Conservation (phyloP, 2,888 invertebrate genomes). For the Lithophane leautieri region DNA sequence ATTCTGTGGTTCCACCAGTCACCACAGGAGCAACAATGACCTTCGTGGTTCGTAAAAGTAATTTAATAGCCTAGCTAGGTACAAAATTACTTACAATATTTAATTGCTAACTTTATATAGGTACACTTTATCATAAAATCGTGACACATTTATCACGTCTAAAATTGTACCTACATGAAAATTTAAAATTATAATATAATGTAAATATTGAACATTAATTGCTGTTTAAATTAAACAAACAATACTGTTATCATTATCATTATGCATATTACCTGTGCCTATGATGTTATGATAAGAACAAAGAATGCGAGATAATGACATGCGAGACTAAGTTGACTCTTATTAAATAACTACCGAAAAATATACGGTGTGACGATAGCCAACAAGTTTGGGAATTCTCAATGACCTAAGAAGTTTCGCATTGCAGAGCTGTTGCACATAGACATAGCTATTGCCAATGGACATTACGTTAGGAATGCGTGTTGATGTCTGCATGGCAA, state of each 20-base stretch:
- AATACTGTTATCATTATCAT: slow-evolving; percentile 1
- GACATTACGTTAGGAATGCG: neutral
- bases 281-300: neutral
- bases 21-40: slow-evolving; percentile 18
- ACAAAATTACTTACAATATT: neutral
- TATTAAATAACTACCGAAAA: neutral
- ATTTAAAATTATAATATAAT: slow-evolving; percentile 3
- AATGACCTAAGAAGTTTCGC: neutral
- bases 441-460: neutral
- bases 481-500: neutral
- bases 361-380: too few species aligned
- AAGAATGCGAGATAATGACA: neutral
- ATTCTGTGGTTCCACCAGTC: neutral
- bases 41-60: slow-evolving; percentile 13
- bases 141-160: slow-evolving; percentile 32
- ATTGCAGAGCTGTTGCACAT: neutral
- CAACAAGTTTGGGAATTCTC: neutral
- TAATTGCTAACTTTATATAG: slow-evolving; percentile 13
- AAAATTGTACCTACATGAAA: slow-evolving; percentile 6
- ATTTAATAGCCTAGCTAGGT: slow-evolving; percentile 10
- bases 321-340: neutral
- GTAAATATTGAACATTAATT: neutral
- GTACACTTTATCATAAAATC: slow-evolving; percentile 21
- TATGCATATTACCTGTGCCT: neutral
- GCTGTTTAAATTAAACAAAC: slow-evolving; percentile 15